Conservation (phyloP, 2,888 invertebrate species). For the Selenia dentaria region DNA sequence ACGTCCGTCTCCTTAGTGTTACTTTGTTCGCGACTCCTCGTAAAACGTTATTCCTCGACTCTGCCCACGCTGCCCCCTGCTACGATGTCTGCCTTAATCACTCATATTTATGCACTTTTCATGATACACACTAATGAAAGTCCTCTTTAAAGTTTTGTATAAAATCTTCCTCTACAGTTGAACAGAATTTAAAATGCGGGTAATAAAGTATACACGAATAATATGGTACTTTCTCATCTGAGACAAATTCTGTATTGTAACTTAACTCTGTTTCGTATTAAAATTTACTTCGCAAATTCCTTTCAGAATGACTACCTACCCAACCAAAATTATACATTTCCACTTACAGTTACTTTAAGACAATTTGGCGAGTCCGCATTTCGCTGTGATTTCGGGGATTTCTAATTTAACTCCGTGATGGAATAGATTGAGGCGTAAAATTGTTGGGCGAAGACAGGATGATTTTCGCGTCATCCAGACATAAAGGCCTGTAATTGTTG, state of each 20-base stretch:
- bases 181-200: constrained; percentile 30
- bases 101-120: constrained; percentile 75
- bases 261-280: constrained; percentile 16
- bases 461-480: constrained; percentile 82
- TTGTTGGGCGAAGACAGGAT: constrained; percentile 72
- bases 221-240: constrained; percentile 16
- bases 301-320: constrained; percentile 15
- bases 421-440: constrained; percentile 75
- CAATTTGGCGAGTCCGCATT: constrained; percentile 42
- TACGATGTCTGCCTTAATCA: constrained; percentile 71
- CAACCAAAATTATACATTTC: constrained; percentile 21
- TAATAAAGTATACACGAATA: constrained; percentile 37
- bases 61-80: constrained; percentile 57
- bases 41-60: constrained; percentile 63
- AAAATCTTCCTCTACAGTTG: constrained; percentile 22
- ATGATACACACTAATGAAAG: constrained; percentile 64
- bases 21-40: constrained; percentile 67
- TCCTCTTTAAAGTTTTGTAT: constrained; percentile 51
- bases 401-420: constrained; percentile 68
- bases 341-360: constrained; percentile 25
- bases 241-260: constrained; percentile 8
- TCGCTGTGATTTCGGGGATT: constrained; percentile 49
- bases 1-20: constrained; percentile 43
- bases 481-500: constrained; percentile 82
- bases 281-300: constrained; percentile 12